These are phyloP conservation scores for Campylomormyrus tamandua DNA, from an alignment of 2,113 vertebrate species.

Conservation along the genomic window DNA sequence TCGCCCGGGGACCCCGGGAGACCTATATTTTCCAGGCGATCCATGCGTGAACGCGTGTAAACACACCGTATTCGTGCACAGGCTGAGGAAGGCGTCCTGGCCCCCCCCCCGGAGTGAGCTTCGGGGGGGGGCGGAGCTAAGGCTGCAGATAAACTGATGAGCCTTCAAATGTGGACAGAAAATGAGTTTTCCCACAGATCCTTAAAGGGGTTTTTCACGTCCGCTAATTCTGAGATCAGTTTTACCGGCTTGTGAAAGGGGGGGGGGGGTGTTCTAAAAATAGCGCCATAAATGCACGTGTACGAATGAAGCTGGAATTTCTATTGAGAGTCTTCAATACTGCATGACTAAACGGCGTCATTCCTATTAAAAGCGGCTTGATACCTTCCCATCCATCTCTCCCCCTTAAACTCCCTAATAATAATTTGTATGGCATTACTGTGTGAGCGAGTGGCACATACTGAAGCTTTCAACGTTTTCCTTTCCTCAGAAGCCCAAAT, in stretches of 20 bases:
- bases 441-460: background rate
- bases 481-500: background rate
- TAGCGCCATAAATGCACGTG: constrained; percentile 19
- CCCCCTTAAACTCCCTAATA: background rate
- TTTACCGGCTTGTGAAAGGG: background rate
- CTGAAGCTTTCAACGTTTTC: background rate
- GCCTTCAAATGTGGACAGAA: constrained; percentile 51
- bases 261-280: background rate
- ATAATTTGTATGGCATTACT: background rate
- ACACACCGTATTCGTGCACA: constrained; percentile 38
- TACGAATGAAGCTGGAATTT: constrained; percentile 50
- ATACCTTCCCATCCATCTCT: background rate
- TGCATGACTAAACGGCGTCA: constrained; percentile 47
- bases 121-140: background rate
- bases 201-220: constrained; percentile 50
- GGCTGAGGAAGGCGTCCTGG: background rate
- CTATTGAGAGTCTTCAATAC: constrained; percentile 48
- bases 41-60: constrained; percentile 64
- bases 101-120: constrained; percentile 1
- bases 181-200: constrained; percentile 50
- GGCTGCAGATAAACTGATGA: constrained; percentile 66
- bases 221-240: constrained; percentile 44
- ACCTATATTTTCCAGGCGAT: constrained; percentile 62
- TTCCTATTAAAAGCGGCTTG: constrained; percentile 38
- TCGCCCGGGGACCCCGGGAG: constrained; percentile 61